Evolutionary conservation across 2,888 invertebrate genomes (phyloP).

Genomic region (Xanthostigma xanthostigma): DNA sequence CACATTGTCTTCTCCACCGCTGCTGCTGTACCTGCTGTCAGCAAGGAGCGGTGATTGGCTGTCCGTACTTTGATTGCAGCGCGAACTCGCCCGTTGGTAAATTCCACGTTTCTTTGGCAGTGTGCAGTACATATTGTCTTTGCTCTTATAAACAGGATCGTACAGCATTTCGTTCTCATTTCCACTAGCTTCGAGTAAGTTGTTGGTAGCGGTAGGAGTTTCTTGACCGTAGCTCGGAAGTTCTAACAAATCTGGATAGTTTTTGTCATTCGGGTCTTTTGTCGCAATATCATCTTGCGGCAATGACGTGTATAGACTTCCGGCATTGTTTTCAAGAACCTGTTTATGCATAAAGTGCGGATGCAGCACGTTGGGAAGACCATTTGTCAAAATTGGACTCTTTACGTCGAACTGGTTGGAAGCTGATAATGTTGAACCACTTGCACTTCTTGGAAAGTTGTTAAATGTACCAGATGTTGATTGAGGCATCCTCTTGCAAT

Average conservation of each 20-base stretch:
- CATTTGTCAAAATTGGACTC: slow-evolving; percentile 10
- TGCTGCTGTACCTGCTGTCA: slow-evolving; percentile 56
- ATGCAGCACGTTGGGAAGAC: slow-evolving; percentile 12
- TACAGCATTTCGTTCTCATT: slow-evolving; percentile 22
- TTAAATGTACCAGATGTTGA: slow-evolving; percentile 31
- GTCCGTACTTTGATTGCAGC: slow-evolving; percentile 33
- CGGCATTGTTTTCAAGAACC: slow-evolving; percentile 15
- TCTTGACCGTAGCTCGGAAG: slow-evolving; percentile 23
- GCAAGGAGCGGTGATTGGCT: slow-evolving; percentile 59
- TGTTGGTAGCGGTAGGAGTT: slow-evolving; percentile 11
- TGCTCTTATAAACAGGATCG: slow-evolving; percentile 15
- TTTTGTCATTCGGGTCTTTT: slow-evolving; percentile 30
- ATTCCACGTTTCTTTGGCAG: slow-evolving; percentile 34
- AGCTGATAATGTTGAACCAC: background rate
- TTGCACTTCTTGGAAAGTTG: slow-evolving; percentile 5
- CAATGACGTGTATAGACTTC: slow-evolving; percentile 21
- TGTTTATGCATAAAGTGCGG: slow-evolving; percentile 22
- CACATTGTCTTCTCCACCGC: slow-evolving; percentile 47
- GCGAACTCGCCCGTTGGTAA: slow-evolving; percentile 19
- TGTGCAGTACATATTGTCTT: slow-evolving; percentile 32
- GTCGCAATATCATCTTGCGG: slow-evolving; percentile 10
- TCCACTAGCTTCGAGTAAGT: slow-evolving; percentile 29
- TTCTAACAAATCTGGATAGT: slow-evolving; percentile 40
- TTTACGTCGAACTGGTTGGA: background rate
- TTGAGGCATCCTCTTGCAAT: slow-evolving; percentile 26